Evolutionary conservation across 2,888 invertebrate genomes (phyloP), one percentile per base, ranked within the genome.

Genomic region (Crioceris asparagi): DNA sequence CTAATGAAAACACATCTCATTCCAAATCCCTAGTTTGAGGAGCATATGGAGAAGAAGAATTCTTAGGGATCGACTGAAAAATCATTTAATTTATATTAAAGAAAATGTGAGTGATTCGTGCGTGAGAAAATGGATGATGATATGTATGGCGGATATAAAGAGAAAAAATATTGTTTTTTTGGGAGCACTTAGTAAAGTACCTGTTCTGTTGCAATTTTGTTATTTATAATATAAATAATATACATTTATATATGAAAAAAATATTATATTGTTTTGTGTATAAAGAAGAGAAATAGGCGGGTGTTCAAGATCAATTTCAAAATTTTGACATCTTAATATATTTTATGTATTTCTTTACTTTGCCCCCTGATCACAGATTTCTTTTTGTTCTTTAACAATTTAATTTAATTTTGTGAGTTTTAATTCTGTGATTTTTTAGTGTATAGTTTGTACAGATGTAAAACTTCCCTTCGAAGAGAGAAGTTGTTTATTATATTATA

Each of bases 161-260:
- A 32, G 40, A 33, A 38, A 38, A 39, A 16, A 45, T 41, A 35
- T 49, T 48, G 55, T 47, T 34, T n/a, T 29, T 29, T 29, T 29
- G 46, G 50, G 39, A 53, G 52, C 50, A 55, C 52, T 55, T 60
- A 56, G 59, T 59, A 53, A 61, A 55, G 62, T 62, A 62, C 63
- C 63, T 63, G 63, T 63, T 62, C 57, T 59, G 62, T 60, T 63
- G 63, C 63, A 63, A 63, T n/a, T 63, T 47, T 61, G 60, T 60
- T 60, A 57, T 51, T 47, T 57, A 58, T 55, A 59, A 57, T 61
- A 61, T 62, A 61, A 61, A 59, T 61, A 56, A 59, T 59, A 61
- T 59, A 60, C 61, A 55, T 53, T 51, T 55, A 53, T 39, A 54
- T 12, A 11, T 29, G 29, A 14, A 29, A n/a, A 29, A 14, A 29